Evolutionary conservation across 2,888 invertebrate genomes (phyloP), one percentile per base, ranked within the genome.

Genomic region (Lutraria lutraria): DNA sequence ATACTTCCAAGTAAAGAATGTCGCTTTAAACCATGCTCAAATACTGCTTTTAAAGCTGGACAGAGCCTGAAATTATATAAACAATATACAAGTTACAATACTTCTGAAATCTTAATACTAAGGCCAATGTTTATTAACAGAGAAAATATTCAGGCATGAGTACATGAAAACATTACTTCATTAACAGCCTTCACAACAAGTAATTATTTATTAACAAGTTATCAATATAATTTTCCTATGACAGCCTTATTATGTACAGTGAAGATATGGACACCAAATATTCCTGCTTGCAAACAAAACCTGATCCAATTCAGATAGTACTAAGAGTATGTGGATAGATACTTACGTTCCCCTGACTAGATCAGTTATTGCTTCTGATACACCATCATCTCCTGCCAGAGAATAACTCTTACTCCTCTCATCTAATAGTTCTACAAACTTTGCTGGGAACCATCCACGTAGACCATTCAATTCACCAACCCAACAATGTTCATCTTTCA

Each of bases 401-500:
- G 97, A 96, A 94, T 97, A 97, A 92, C 96, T 95, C 91, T 99
- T 99, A 96, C 98, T 98, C 90, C 99, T 97, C 97, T 99, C 99
- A 97, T 99, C 99, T 81, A 99, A 97, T 81, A 99, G 97, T 97
- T 99, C 98, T 0, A 99, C 99, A 97, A 99, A 99, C 97, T 99
- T 98, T 2, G 99, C 99, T 43, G 99, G 99, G 97, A 99, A 99
- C 99, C 99, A 99, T 76, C 99, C 98, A 96, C 96, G 94, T 82
- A 99, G 97, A 0, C 99, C 99, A 97, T 99, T 99, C 82, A 99
- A 97, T 97, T 99, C 99, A 10, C 99, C 99, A 93, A 99, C 98
- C 99, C 99, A 99, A 96, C 99, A 99, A 96, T 99, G 99, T 96
- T 99, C 99, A 97, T 99, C 99, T 96, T 99, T 98, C 96, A 99